Conservation (phyloP, 2,888 invertebrate genomes). For the Allygus modestus region DNA sequence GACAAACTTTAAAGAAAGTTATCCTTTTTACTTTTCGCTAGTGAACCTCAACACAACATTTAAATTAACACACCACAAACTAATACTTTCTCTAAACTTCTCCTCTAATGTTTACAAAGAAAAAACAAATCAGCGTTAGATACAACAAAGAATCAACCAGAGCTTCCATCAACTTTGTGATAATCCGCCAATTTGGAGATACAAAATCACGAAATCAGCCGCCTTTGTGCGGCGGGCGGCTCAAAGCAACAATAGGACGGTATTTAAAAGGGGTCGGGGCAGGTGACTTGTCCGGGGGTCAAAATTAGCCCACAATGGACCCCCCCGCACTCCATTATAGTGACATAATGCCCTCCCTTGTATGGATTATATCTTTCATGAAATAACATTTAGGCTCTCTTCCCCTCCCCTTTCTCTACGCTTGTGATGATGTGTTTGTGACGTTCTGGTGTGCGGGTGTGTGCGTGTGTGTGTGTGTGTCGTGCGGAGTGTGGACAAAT, state of each 20-base stretch:
- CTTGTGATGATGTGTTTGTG: constrained; percentile 58
- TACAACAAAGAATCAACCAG: neutral
- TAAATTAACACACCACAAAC: too few species aligned
- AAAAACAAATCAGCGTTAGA: neutral
- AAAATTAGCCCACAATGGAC: constrained; percentile 59
- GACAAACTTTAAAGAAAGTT: too few species aligned
- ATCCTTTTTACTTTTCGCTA: too few species aligned
- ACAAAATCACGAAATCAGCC: constrained; percentile 26
- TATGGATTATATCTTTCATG: constrained; percentile 63
- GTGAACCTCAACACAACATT: too few species aligned
- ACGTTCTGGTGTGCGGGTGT: neutral
- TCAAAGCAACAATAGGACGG: constrained; percentile 53
- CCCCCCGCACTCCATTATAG: constrained; percentile 51
- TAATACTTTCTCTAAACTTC: neutral
- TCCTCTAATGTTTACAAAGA: too few species aligned
- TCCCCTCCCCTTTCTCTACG: constrained; percentile 37
- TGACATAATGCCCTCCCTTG: constrained; percentile 56
- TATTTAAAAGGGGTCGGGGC: constrained; percentile 58
- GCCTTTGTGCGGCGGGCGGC: neutral
- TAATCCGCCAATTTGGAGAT: constrained; percentile 29
- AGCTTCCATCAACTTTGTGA: neutral
- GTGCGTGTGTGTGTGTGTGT: constrained; percentile 40
- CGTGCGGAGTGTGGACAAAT: constrained; percentile 29
- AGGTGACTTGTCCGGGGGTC: constrained; percentile 59
- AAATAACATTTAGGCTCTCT: constrained; percentile 63